Evolutionary conservation across 2,888 invertebrate genomes (phyloP).

Genomic region (Dolichopus griseipennis): DNA sequence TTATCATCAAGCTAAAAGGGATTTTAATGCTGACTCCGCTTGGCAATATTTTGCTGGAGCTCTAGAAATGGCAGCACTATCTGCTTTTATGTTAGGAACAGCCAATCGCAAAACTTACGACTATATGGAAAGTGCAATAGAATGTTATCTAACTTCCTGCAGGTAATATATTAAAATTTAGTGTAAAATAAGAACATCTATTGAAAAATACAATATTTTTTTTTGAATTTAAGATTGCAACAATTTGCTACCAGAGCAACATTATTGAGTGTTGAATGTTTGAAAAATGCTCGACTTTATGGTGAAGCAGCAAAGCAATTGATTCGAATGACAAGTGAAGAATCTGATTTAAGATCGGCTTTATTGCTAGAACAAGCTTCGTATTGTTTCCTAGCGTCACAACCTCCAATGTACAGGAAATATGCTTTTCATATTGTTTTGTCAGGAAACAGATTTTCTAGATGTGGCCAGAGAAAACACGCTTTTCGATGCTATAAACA

Average conservation of each 20-base stretch:
- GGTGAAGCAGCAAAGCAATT: constrained; percentile 92
- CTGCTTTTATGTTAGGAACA: constrained; percentile 82
- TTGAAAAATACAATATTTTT: too few relatives aligned
- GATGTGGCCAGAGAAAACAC: constrained; percentile 86
- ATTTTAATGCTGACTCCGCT: constrained; percentile 93
- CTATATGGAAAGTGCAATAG: constrained; percentile 92
- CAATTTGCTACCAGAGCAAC: constrained; percentile 90
- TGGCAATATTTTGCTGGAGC: constrained; percentile 97
- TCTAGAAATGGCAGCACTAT: constrained; percentile 89
- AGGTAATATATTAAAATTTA: constrained; percentile 47
- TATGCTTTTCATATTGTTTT: constrained; percentile 95
- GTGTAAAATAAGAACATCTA: too few relatives aligned
- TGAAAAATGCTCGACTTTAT: constrained; percentile 67
- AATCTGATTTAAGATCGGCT: constrained; percentile 92
- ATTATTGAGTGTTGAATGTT: constrained; percentile 76
- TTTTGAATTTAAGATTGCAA: constrained; percentile 55
- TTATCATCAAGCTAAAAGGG: constrained; percentile 94
- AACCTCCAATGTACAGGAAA: constrained; percentile 70
- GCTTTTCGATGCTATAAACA: constrained; percentile 86
- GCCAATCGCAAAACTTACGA: constrained; percentile 68
- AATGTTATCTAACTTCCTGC: constrained; percentile 83
- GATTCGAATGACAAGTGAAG: constrained; percentile 92
- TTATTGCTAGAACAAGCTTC: constrained; percentile 91
- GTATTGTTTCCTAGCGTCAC: constrained; percentile 68
- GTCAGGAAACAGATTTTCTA: constrained; percentile 90